Conservation (phyloP, 2,888 invertebrate genomes). For the Deroplatys truncata region DNA sequence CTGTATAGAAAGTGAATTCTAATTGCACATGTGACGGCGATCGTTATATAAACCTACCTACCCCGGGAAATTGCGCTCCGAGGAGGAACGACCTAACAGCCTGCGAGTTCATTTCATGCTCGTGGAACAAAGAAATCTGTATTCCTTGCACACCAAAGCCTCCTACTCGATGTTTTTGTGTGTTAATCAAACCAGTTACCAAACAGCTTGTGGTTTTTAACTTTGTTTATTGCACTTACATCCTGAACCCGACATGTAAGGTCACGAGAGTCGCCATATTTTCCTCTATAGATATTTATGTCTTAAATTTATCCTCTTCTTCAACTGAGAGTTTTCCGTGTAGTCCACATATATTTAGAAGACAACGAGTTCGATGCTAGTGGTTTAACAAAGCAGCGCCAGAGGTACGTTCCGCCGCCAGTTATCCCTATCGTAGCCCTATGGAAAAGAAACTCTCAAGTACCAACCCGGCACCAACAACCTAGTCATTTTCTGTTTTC, state of each 20-base stretch:
- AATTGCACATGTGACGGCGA: not conserved
- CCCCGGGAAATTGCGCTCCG: not conserved
- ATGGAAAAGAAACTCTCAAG: too few relatives aligned
- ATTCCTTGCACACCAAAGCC: not conserved
- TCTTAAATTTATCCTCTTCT: too few relatives aligned
- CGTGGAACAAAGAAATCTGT: not conserved
- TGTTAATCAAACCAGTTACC: not conserved
- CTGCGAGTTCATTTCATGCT: not conserved
- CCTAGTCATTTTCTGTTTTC: too few relatives aligned
- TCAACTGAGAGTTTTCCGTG: too few relatives aligned
- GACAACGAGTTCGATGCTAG: too few relatives aligned
- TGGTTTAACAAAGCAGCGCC: too few relatives aligned
- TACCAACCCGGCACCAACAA: too few relatives aligned
- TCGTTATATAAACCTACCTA: not conserved
- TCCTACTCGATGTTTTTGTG: not conserved
- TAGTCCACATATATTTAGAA: too few relatives aligned
- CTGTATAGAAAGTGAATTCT: not conserved
- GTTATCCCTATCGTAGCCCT: too few relatives aligned
- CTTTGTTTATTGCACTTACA: not conserved
- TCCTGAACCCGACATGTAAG: not conserved
- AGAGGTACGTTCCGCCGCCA: too few relatives aligned
- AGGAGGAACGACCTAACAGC: not conserved
- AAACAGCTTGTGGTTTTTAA: not conserved
- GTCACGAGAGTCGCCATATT: too few relatives aligned
- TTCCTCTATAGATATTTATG: too few relatives aligned